A percentile compares a stretch with the other conserved stretches of the same genome.
These are phyloP conservation scores for Chionoecetes opilio DNA, from an alignment of 1,140 invertebrate species.

Conservation along the genomic window DNA sequence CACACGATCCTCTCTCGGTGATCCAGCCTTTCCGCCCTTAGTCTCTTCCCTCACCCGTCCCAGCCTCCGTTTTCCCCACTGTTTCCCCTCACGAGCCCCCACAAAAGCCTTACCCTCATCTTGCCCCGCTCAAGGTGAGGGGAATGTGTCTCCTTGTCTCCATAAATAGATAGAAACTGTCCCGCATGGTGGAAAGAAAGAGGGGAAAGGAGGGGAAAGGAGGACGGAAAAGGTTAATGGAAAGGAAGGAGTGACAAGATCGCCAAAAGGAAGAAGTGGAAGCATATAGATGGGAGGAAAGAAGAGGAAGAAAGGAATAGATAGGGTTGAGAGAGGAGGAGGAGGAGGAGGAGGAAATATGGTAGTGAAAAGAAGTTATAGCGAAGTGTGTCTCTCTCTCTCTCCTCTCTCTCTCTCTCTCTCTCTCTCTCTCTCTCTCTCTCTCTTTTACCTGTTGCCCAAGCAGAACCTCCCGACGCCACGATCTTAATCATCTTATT, in stretches of 20 bases:
- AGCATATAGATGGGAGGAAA: not conserved
- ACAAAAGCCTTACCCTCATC: not conserved
- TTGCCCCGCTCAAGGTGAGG: not conserved
- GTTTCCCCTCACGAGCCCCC: not conserved
- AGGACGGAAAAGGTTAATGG: not conserved
- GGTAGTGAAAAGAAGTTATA: not conserved
- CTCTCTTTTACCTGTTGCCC: not conserved
- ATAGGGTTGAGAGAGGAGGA: not conserved
- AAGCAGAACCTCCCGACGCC: not conserved
- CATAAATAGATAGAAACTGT: conserved; percentile 25
- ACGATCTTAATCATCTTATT: not conserved
- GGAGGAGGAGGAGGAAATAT: not conserved
- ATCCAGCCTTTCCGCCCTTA: not conserved
- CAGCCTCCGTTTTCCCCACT: not conserved
- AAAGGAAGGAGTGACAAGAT: not conserved
- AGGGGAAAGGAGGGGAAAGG: not conserved
- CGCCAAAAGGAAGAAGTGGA: not conserved
- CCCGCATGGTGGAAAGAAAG: not conserved
- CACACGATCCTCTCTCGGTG: no score
- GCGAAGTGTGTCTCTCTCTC: not conserved
- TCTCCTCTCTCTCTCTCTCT: not conserved
- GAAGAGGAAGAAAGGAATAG: not conserved
- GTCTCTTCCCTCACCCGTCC: not conserved
- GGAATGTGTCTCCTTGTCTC: conserved; percentile 12
- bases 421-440: conserved; percentile 25